These are phyloP conservation scores for Phrynosoma platyrhinos DNA, from an alignment of 2,113 vertebrate genomes.

Conservation along the genomic window DNA sequence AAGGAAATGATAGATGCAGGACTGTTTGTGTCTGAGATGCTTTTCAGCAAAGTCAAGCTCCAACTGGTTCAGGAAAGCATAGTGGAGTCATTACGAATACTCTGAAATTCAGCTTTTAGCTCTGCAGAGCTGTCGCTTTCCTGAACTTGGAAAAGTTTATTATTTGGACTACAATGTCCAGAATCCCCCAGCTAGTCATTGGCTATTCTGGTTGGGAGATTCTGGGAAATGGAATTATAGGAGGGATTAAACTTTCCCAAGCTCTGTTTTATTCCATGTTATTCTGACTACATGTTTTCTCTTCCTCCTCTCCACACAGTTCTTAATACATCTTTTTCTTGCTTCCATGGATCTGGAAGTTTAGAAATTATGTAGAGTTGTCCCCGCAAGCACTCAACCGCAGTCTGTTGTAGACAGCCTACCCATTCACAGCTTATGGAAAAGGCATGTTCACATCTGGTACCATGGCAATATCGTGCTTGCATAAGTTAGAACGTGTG, in stretches of 20 bases:
- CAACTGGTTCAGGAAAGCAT: constrained; percentile 33
- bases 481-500: neutral
- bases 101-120: constrained; percentile 16
- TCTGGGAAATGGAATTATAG: too few relatives aligned
- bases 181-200: too few relatives aligned
- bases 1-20: constrained; percentile 47
- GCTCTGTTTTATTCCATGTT: neutral
- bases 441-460: neutral
- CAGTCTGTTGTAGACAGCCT: neutral
- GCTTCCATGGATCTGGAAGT: neutral
- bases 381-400: neutral
- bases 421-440: neutral
- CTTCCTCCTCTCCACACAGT: neutral
- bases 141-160: too few relatives aligned
- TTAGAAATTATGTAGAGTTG: neutral
- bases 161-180: too few relatives aligned
- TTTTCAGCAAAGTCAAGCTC: constrained; percentile 42
- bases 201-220: too few relatives aligned
- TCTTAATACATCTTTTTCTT: neutral
- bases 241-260: too few relatives aligned
- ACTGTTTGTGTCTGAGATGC: constrained; percentile 54
- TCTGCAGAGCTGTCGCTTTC: neutral
- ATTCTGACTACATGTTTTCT: neutral
- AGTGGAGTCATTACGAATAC: constrained; percentile 5
- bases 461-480: neutral